These are phyloP conservation scores for Phoeniculus purpureus DNA, from an alignment of 2,797 vertebrate genomes.

Conservation along the genomic window DNA sequence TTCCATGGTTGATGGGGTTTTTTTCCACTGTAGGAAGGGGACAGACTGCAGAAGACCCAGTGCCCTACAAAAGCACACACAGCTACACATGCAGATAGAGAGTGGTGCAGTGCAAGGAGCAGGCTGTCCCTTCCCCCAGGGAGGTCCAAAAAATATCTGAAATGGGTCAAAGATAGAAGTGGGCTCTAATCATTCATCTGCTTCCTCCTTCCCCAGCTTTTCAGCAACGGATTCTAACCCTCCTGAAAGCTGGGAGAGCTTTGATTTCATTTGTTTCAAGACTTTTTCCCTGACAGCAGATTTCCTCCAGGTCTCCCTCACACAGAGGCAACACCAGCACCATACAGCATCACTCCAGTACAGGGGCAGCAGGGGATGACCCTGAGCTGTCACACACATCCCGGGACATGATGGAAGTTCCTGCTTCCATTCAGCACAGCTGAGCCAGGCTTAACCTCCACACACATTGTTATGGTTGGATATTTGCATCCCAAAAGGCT, in stretches of 20 bases:
- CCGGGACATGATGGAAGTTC: rapidly evolving
- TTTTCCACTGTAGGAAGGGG: not conserved
- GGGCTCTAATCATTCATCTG: not conserved
- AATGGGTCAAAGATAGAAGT: not conserved
- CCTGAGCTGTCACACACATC: rapidly evolving
- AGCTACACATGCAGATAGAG: rapidly evolving
- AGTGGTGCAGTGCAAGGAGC: not conserved
- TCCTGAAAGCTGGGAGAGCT: not conserved
- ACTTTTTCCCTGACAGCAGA: not conserved
- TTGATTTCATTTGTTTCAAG: not conserved
- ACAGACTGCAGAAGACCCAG: not conserved
- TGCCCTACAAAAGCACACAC: not conserved
- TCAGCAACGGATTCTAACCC: not conserved
- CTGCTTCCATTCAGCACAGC: not conserved
- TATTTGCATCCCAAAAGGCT: not conserved
- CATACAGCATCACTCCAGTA: not conserved
- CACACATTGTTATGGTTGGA: not conserved
- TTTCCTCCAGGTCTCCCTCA: not conserved
- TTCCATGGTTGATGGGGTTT: not conserved
- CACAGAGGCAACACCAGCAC: rapidly evolving
- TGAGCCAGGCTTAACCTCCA: not conserved
- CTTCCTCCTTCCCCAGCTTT: not conserved
- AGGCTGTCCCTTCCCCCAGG: not conserved
- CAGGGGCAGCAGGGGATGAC: not conserved
- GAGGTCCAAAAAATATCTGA: not conserved